Percentiles rank a stretch among this genome's conserved stretches.
These are phyloP conservation scores for Idaea aversata DNA, from an alignment of 2,888 invertebrate species.

Conservation along the genomic window DNA sequence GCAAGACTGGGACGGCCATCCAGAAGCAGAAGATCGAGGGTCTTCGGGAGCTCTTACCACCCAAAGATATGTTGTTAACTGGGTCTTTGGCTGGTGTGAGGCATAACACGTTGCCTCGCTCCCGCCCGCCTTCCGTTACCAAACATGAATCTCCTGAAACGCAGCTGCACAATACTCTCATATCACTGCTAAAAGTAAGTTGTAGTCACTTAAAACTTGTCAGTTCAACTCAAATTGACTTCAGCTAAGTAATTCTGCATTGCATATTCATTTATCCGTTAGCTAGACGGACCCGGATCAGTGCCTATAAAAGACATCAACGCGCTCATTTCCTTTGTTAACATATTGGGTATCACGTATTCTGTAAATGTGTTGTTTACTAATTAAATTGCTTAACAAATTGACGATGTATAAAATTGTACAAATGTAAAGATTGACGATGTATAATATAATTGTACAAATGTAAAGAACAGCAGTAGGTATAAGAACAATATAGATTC, in stretches of 20 bases:
- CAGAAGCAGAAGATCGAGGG: conserved; percentile 76
- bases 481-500: too few species aligned
- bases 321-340: conserved; percentile 21
- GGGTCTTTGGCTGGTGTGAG: conserved; percentile 66
- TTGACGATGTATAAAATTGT: too few species aligned
- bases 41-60: conserved; percentile 67
- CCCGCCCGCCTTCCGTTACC: conserved; percentile 55
- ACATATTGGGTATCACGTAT: neutral
- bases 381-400: neutral
- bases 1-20: conserved; percentile 58
- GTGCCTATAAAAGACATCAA: conserved; percentile 41
- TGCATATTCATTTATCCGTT: neutral
- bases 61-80: conserved; percentile 67
- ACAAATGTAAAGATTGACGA: too few species aligned
- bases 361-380: neutral
- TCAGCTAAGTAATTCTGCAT: neutral
- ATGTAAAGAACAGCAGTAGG: too few species aligned
- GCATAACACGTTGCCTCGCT: conserved; percentile 71
- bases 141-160: conserved; percentile 51
- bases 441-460: too few species aligned
- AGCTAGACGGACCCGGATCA: conserved; percentile 2
- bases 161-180: conserved; percentile 59
- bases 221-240: neutral
- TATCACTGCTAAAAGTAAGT: conserved; percentile 74
- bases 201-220: conserved; percentile 9